Conservation (phyloP, 2,113 vertebrate genomes). For the Amazona vittata region DNA sequence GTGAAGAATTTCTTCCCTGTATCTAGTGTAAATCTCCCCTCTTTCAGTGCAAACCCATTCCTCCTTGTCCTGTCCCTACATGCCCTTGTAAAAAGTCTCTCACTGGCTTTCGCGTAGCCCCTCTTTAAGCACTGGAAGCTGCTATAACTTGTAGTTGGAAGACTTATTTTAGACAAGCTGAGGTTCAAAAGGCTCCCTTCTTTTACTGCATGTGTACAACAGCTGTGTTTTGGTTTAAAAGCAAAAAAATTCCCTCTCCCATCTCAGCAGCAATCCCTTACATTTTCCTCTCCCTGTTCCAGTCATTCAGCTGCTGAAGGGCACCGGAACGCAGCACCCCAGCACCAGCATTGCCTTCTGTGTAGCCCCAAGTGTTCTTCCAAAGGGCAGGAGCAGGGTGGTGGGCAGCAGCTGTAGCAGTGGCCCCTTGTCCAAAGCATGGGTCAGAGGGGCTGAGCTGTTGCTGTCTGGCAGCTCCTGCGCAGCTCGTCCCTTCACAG, state of each 20-base stretch:
- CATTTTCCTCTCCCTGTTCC: background rate
- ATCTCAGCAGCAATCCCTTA: background rate
- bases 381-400: background rate
- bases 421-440: background rate
- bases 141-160: background rate
- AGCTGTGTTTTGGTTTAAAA: background rate
- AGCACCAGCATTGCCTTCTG: background rate
- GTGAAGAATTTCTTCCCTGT: background rate
- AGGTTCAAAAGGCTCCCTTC: background rate
- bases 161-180: background rate
- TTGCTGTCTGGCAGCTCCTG: background rate
- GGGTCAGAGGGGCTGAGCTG: background rate
- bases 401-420: background rate
- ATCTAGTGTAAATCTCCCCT: background rate
- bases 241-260: background rate
- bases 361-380: background rate
- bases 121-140: background rate
- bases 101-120: background rate
- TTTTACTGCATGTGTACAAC: background rate
- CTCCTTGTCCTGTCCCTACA: background rate
- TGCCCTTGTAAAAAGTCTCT: background rate
- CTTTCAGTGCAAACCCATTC: background rate
- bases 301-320: background rate
- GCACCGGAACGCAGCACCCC: background rate
- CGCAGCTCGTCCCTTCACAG: background rate